Percentiles rank a stretch among this genome's conserved stretches.
Evolutionary conservation across 2,888 invertebrate genomes (phyloP).

Genomic region (Lepidocyrtoides sp.): DNA sequence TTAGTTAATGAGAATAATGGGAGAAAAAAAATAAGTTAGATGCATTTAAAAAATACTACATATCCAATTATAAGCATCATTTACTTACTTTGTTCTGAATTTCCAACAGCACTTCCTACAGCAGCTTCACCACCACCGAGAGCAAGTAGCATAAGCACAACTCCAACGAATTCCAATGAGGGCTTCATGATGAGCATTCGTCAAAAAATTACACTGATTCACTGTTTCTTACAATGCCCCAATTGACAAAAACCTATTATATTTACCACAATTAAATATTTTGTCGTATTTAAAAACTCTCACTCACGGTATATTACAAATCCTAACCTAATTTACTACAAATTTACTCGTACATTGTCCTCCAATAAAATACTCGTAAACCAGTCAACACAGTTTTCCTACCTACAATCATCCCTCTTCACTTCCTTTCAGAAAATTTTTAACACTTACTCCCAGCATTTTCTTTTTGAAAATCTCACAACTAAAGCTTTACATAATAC

Average conservation of each 20-base stretch:
- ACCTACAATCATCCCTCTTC: no score
- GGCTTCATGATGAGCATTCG: no score
- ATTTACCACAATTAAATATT: not conserved
- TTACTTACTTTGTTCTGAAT: conserved; percentile 61
- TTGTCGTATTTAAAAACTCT: no score
- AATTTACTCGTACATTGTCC: not conserved
- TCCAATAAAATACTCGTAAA: no score
- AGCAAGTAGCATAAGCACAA: conserved; percentile 27
- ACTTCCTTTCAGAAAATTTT: no score
- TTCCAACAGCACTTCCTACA: not conserved
- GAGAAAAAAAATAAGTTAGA: no score
- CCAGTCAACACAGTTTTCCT: no score
- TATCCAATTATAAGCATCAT: not conserved
- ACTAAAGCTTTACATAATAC: no score
- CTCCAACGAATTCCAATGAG: not conserved
- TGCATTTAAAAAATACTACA: not conserved
- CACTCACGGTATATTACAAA: not conserved
- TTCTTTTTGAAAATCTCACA: no score
- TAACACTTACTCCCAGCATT: no score
- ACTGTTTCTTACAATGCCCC: not conserved
- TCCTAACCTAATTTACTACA: not conserved
- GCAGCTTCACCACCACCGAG: not conserved
- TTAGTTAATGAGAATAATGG: no score
- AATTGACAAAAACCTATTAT: not conserved
- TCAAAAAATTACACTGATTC: not conserved